Conservation (phyloP, 2,797 vertebrate species). For the Brachyalestes nurse region DNA sequence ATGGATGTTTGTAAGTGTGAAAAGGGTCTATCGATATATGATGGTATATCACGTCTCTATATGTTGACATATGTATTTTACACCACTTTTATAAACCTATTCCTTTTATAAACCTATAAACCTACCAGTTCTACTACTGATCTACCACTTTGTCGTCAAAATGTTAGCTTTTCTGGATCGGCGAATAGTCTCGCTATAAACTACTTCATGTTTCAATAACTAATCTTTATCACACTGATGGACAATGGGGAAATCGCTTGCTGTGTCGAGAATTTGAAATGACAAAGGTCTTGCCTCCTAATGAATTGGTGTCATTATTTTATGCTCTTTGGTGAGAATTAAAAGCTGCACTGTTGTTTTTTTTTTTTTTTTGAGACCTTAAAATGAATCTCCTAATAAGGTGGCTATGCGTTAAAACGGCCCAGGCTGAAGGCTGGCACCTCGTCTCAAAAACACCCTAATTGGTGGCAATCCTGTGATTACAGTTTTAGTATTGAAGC, state of each 20-base stretch:
- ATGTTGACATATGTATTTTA: too few species aligned
- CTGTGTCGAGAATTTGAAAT: conserved; percentile 1
- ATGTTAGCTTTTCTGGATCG: background rate
- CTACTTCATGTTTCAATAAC: background rate
- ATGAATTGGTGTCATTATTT: background rate
- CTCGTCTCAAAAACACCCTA: conserved; percentile 2
- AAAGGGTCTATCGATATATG: too few species aligned
- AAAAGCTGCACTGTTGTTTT: background rate
- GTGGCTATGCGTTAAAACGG: background rate
- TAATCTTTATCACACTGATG: background rate
- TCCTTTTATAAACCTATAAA: too few species aligned
- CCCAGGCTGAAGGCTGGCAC: background rate
- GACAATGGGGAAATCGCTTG: background rate
- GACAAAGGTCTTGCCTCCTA: background rate
- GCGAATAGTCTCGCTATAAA: background rate
- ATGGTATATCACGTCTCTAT: too few species aligned
- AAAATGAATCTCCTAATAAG: background rate
- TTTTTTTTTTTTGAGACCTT: too few species aligned
- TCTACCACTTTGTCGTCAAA: too few species aligned
- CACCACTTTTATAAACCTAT: too few species aligned
- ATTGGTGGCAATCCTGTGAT: conserved; percentile 11
- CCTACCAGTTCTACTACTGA: too few species aligned
- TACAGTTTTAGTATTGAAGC: conserved; percentile 29
- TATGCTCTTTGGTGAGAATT: background rate
- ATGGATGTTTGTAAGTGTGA: too few species aligned